Conservation (phyloP, 2,888 invertebrate genomes). For the Chymomyza amoena region DNA sequence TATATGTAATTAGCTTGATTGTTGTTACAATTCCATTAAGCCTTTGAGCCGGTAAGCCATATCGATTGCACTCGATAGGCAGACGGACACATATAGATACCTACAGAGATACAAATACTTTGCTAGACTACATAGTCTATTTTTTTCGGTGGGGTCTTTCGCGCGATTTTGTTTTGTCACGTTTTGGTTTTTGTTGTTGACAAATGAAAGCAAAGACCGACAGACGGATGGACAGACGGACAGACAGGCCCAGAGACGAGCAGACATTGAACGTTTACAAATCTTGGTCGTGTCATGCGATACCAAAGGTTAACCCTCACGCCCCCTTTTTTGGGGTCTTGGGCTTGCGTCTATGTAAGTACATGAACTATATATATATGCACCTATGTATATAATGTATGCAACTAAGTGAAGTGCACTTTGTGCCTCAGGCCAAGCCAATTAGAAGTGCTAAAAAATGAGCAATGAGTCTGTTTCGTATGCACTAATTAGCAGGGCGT, state of each 20-base stretch:
- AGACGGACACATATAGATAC: neutral
- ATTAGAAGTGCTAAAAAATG: slow-evolving; percentile 47
- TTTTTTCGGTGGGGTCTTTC: neutral
- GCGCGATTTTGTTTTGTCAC: slow-evolving; percentile 25
- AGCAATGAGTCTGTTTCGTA: slow-evolving; percentile 11
- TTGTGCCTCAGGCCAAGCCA: slow-evolving; percentile 36
- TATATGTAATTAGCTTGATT: slow-evolving; percentile 18
- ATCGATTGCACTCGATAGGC: slow-evolving; percentile 27
- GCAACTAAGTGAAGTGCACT: slow-evolving; percentile 24
- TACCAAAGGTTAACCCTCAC: slow-evolving; percentile 37
- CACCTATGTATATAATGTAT: too few relatives aligned
- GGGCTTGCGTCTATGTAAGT: neutral
- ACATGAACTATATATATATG: too few relatives aligned
- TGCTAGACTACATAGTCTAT: neutral
- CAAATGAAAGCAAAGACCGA: slow-evolving; percentile 36
- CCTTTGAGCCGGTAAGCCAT: slow-evolving; percentile 35
- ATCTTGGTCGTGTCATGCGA: slow-evolving; percentile 38
- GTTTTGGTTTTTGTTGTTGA: slow-evolving; percentile 27
- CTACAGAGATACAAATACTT: neutral
- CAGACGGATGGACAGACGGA: neutral
- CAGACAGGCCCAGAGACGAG: slow-evolving; percentile 12
- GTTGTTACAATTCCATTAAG: slow-evolving; percentile 25
- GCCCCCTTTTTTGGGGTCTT: neutral
- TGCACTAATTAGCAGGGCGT: slow-evolving; percentile 39
- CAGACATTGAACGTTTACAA: slow-evolving; percentile 58